Conservation (phyloP, 2,113 vertebrate genomes). For the Calonectris borealis region DNA sequence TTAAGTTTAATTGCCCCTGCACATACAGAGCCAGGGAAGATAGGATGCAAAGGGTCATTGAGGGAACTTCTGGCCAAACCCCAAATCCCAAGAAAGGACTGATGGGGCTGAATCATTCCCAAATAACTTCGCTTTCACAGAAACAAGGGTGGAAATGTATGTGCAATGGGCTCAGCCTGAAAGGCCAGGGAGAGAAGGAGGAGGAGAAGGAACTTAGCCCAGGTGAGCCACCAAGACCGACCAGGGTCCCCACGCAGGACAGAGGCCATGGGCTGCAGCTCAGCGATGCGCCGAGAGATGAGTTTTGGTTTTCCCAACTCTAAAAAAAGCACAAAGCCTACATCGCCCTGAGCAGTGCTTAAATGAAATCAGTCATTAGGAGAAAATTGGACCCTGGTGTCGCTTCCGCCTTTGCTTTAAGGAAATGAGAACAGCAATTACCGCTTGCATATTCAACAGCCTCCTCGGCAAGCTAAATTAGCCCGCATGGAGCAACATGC, state of each 20-base stretch:
- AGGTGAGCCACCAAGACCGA: rapidly evolving
- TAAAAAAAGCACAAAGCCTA: neutral
- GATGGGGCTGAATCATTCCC: neutral
- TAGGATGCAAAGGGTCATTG: neutral
- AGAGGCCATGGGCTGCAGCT: neutral
- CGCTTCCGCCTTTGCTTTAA: conserved; percentile 41
- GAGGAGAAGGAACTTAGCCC: neutral
- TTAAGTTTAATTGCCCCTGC: conserved; percentile 36
- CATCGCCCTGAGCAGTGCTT: conserved; percentile 10
- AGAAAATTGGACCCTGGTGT: conserved; percentile 50
- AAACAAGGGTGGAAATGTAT: neutral
- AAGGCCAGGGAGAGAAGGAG: neutral
- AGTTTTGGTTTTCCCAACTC: neutral
- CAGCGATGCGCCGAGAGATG: neutral
- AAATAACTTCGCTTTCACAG: neutral
- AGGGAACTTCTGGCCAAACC: neutral
- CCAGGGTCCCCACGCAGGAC: rapidly evolving
- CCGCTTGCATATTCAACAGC: conserved; percentile 55
- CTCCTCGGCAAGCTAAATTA: conserved; percentile 33
- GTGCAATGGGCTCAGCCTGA: neutral
- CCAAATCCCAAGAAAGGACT: neutral
- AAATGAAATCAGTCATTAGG: conserved; percentile 49
- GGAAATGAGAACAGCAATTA: conserved; percentile 54
- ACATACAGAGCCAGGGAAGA: neutral
- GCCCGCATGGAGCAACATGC: neutral